Evolutionary conservation across 2,888 invertebrate species (phyloP).

Genomic region (Tenthredo amoena): DNA sequence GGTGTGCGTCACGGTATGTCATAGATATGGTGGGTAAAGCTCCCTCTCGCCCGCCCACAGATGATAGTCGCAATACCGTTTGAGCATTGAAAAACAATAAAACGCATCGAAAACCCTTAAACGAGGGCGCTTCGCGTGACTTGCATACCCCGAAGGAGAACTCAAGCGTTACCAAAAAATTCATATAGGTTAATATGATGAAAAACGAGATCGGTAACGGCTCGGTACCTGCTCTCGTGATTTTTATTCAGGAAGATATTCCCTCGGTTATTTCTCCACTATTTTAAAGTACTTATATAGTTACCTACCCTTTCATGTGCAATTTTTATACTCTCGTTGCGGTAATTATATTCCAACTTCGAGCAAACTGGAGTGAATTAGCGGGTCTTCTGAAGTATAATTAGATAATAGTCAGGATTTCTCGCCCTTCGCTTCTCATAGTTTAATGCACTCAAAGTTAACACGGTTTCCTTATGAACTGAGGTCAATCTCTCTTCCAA

Average conservation of each 20-base stretch:
- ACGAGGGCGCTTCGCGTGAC: neutral
- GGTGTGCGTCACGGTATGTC: slow-evolving; percentile 34
- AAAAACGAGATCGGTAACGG: neutral
- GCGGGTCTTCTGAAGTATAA: neutral
- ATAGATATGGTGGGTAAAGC: slow-evolving; percentile 2
- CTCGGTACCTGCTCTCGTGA: neutral
- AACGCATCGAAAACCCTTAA: slow-evolving; percentile 28
- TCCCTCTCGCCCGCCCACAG: neutral
- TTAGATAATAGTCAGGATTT: neutral
- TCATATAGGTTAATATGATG: neutral
- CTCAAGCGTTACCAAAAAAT: slow-evolving; percentile 33
- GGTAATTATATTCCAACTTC: neutral
- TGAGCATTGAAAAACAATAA: slow-evolving; percentile 41
- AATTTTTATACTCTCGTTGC: neutral
- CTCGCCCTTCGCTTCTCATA: neutral
- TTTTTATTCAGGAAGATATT: neutral
- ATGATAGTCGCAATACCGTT: slow-evolving; percentile 30
- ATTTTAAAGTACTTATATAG: neutral
- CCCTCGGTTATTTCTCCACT: neutral
- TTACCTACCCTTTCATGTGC: neutral
- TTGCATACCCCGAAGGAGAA: slow-evolving; percentile 31
- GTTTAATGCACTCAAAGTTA: neutral
- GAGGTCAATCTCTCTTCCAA: neutral
- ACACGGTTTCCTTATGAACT: neutral
- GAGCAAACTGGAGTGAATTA: neutral